Evolutionary conservation across 2,113 vertebrate species (phyloP).

Genomic region (Heterocephalus glaber): DNA sequence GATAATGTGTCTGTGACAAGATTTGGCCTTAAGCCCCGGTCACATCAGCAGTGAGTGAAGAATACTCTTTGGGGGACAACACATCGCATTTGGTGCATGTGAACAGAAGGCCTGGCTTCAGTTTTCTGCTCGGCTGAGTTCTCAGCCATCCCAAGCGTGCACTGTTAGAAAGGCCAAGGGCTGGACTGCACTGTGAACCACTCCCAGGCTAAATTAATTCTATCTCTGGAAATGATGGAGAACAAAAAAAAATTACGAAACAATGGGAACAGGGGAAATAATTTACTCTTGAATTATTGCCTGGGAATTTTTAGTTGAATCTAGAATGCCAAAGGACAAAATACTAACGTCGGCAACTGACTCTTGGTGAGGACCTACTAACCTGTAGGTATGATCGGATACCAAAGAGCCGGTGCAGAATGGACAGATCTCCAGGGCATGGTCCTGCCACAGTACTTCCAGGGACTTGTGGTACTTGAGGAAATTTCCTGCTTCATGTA

Average conservation of each 20-base stretch:
- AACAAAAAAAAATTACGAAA: neutral
- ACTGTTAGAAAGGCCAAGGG: neutral
- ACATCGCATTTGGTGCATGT: neutral
- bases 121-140: constrained; percentile 13
- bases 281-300: constrained; percentile 51
- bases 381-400: neutral
- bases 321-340: neutral
- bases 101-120: constrained; percentile 55
- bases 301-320: constrained; percentile 45
- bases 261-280: neutral
- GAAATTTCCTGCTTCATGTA: neutral
- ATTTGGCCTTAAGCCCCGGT: neutral
- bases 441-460: neutral
- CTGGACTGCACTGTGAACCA: neutral
- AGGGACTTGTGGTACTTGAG: neutral
- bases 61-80: neutral
- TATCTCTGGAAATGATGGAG: constrained; percentile 35
- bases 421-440: neutral
- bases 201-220: constrained; percentile 55
- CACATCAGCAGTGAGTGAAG: neutral
- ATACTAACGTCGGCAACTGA: neutral
- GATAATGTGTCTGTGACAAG: neutral
- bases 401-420: neutral
- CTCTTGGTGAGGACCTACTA: neutral
- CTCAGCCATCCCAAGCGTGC: neutral